These are phyloP conservation scores for Pedionomus torquatus DNA, from an alignment of 2,113 vertebrate species.

Conservation along the genomic window DNA sequence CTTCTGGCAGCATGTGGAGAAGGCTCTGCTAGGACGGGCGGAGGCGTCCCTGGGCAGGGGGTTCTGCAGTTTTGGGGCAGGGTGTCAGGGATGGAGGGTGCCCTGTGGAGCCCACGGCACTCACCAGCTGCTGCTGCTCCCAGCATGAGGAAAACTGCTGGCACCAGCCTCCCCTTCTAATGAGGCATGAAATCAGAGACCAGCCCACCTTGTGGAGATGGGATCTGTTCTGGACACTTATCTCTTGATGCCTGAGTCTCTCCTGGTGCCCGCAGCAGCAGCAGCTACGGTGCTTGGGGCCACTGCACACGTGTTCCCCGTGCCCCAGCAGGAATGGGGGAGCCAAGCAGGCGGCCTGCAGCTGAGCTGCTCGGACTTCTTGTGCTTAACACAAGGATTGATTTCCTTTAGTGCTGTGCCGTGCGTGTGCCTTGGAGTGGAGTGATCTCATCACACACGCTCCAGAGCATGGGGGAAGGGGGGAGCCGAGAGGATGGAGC, in stretches of 20 bases:
- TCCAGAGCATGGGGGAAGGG: constrained; percentile 4
- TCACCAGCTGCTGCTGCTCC: constrained; percentile 28
- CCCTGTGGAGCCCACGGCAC: background rate
- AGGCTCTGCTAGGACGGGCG: background rate
- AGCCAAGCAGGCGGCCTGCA: background rate
- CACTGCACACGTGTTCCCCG: rapidly evolving
- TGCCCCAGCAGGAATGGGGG: background rate
- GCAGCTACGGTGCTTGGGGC: background rate
- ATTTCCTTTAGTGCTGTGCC: constrained; percentile 20
- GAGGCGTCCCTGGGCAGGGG: background rate
- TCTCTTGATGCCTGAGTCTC: background rate
- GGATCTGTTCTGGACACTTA: background rate
- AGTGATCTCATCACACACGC: constrained; percentile 32
- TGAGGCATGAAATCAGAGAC: constrained; percentile 29
- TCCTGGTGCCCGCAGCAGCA: background rate
- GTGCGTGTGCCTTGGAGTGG: background rate
- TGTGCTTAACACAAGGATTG: constrained; percentile 32
- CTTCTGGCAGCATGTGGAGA: background rate
- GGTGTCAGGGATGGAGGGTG: background rate
- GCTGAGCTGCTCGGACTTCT: constrained; percentile 3
- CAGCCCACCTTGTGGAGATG: constrained; percentile 4
- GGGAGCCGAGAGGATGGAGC: constrained; percentile 2
- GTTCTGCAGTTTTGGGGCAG: background rate
- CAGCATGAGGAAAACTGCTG: background rate
- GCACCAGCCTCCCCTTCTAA: constrained; percentile 15